phyloP scores from a whole-genome alignment of 1,140 invertebrate genomes.

The Halyomorpha halys region DNA sequence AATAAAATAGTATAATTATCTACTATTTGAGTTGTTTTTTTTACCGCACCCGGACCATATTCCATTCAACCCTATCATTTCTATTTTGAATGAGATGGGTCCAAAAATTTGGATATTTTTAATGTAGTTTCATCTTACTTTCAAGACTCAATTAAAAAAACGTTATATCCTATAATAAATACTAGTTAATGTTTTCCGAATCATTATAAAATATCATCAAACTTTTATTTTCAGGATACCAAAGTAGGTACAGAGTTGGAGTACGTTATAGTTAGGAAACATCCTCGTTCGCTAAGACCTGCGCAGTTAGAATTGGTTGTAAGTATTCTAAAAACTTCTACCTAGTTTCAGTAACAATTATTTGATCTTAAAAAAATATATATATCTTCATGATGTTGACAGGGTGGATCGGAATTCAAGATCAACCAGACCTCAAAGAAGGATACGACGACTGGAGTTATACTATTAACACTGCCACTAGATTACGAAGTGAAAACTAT shows the following conservation, averaged over 20 bases:
- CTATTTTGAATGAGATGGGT: too few species aligned
- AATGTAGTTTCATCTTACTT: too few species aligned
- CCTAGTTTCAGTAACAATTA: too few species aligned
- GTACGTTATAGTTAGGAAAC: constrained; percentile 65
- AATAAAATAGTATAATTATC: too few species aligned
- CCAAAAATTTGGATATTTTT: too few species aligned
- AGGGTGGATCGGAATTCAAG: constrained; percentile 49
- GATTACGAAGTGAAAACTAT: constrained; percentile 79
- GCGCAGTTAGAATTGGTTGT: constrained; percentile 71
- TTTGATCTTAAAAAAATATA: too few species aligned
- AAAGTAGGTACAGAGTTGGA: constrained; percentile 69
- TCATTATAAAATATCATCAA: background rate
- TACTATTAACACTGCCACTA: constrained; percentile 41
- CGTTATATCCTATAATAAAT: too few species aligned
- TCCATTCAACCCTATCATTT: too few species aligned
- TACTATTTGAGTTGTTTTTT: too few species aligned
- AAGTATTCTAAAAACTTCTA: constrained; percentile 33
- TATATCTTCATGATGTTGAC: constrained; percentile 25
- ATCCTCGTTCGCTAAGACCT: constrained; percentile 60
- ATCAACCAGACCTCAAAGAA: constrained; percentile 32
- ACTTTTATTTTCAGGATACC: constrained; percentile 48
- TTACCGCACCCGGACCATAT: too few species aligned
- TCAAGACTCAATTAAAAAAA: too few species aligned
- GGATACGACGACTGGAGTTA: constrained; percentile 32
- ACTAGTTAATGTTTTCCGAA: too few species aligned